Conservation (phyloP, 1,140 invertebrate genomes). For the Habropoda laboriosa region DNA sequence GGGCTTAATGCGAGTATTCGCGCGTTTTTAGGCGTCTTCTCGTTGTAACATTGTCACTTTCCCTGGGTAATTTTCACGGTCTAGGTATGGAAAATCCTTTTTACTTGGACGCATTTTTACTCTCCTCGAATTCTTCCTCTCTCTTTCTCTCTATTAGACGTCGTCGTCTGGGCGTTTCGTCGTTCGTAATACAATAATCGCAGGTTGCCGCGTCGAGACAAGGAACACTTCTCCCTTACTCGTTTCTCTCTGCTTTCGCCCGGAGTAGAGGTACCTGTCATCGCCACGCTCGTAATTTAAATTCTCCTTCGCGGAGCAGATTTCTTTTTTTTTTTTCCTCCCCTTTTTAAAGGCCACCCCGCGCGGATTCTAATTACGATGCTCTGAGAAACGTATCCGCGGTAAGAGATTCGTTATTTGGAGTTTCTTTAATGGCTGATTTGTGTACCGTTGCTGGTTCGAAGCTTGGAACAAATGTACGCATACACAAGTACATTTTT, state of each 20-base stretch:
- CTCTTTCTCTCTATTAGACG: background rate
- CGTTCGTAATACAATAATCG: constrained; percentile 34
- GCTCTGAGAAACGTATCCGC: constrained; percentile 10
- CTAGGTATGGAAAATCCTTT: constrained; percentile 13
- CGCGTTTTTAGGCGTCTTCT: constrained; percentile 19
- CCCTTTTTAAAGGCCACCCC: background rate
- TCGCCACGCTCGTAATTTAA: constrained; percentile 47
- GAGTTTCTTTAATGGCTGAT: constrained; percentile 22
- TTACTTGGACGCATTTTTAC: background rate
- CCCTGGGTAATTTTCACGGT: constrained; percentile 2
- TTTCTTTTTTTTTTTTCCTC: background rate
- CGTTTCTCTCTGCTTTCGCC: background rate
- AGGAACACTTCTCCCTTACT: background rate
- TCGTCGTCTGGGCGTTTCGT: background rate
- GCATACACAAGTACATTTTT: background rate
- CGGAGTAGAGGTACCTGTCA: constrained; percentile 28
- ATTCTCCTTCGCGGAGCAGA: constrained; percentile 13
- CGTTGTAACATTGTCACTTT: too few relatives aligned
- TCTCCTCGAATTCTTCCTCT: background rate
- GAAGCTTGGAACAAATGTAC: background rate
- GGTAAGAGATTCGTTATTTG: background rate
- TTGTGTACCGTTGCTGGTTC: background rate
- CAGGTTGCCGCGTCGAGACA: constrained; percentile 15
- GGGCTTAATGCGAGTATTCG: background rate
- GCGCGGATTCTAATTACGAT: constrained; percentile 23